Percentiles rank a stretch among this genome's conserved stretches.
These are phyloP conservation scores for Hypotaenidia okinawae DNA, from an alignment of 2,797 vertebrate species.

Conservation along the genomic window DNA sequence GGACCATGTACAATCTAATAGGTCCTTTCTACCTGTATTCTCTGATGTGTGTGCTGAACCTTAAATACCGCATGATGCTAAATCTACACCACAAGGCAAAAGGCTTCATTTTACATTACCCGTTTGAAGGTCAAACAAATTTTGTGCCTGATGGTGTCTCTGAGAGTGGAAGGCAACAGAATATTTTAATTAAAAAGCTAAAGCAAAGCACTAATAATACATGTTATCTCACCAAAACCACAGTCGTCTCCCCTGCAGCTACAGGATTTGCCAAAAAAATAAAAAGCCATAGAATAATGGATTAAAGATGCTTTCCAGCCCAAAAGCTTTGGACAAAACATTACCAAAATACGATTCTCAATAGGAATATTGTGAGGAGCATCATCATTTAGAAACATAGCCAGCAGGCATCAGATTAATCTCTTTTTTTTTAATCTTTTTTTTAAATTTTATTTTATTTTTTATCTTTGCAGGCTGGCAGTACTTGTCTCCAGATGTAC, in stretches of 20 bases:
- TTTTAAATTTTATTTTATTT: background rate
- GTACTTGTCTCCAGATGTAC: slow-evolving; percentile 83
- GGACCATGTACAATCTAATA: background rate
- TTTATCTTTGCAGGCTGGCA: slow-evolving; percentile 77
- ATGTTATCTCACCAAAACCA: slow-evolving; percentile 79
- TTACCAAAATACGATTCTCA: slow-evolving; percentile 74
- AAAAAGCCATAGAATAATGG: slow-evolving; percentile 78
- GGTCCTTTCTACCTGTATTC: background rate
- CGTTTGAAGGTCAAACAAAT: background rate
- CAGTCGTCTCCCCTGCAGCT: slow-evolving; percentile 69
- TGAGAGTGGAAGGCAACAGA: slow-evolving; percentile 78
- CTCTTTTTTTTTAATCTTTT: background rate
- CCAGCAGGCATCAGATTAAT: slow-evolving; percentile 58
- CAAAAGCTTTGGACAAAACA: slow-evolving; percentile 46
- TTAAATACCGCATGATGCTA: background rate
- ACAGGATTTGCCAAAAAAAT: slow-evolving; percentile 73
- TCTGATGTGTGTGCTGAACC: background rate
- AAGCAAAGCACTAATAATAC: slow-evolving; percentile 83
- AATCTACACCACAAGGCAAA: background rate
- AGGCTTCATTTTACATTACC: background rate
- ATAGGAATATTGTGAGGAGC: slow-evolving; percentile 73
- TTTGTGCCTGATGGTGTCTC: slow-evolving; percentile 58
- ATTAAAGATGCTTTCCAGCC: slow-evolving; percentile 78
- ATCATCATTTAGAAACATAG: slow-evolving; percentile 77
- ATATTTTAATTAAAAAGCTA: slow-evolving; percentile 81